Percentiles rank a stretch among this genome's conserved stretches.
Evolutionary conservation across 2,797 vertebrate genomes (phyloP).

Genomic region (Alosa sapidissima): DNA sequence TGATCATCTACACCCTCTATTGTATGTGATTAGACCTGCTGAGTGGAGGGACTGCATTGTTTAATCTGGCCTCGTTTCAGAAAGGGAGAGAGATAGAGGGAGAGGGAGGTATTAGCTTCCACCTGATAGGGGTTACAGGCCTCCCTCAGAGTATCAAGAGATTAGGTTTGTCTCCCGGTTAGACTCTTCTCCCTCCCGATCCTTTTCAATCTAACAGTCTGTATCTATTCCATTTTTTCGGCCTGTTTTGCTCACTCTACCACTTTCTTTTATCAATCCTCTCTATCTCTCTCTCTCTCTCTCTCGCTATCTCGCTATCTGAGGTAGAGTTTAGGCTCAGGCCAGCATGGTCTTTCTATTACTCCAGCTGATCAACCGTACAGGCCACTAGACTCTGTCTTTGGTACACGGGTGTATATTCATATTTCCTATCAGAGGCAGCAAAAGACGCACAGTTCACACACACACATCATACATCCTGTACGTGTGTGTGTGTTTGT

Average conservation of each 20-base stretch:
- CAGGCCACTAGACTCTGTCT: too few species aligned
- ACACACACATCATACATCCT: too few species aligned
- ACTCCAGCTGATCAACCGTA: too few species aligned
- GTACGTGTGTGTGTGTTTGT: too few species aligned
- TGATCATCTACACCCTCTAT: not conserved
- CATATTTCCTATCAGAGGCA: too few species aligned
- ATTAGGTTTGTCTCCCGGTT: slow-evolving; percentile 49
- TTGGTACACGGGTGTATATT: too few species aligned
- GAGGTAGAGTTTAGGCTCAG: too few species aligned
- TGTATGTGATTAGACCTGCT: not conserved
- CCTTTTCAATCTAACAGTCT: slow-evolving; percentile 1
- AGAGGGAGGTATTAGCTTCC: slow-evolving; percentile 40
- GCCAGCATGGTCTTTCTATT: too few species aligned
- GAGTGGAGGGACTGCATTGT: slow-evolving; percentile 6
- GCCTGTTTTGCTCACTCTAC: not conserved
- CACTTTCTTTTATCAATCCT: not conserved
- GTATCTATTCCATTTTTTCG: not conserved
- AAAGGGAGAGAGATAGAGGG: not conserved
- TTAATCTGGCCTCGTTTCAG: not conserved
- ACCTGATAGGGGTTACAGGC: slow-evolving; percentile 55
- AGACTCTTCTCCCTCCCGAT: slow-evolving; percentile 32
- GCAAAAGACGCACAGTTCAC: too few species aligned
- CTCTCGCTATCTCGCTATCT: not conserved
- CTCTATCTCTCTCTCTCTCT: slow-evolving; percentile 32
- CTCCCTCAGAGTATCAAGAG: slow-evolving; percentile 53